Percentiles rank a stretch among this genome's conserved stretches.
Evolutionary conservation across 2,797 vertebrate genomes (phyloP).

Genomic region (Xiphophorus birchmanni): DNA sequence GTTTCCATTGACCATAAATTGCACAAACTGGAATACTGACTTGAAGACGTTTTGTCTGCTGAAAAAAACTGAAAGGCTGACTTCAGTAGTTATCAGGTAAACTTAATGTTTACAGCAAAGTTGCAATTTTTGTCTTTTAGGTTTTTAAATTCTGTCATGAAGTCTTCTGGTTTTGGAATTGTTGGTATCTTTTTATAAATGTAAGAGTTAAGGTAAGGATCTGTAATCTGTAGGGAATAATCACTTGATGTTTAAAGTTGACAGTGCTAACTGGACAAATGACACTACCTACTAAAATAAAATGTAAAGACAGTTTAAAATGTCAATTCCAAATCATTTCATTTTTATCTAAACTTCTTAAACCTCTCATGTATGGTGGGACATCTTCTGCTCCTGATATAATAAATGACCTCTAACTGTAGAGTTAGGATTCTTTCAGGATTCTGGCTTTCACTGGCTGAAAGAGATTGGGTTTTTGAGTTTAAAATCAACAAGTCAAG

Average conservation of each 20-base stretch:
- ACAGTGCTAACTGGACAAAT: neutral
- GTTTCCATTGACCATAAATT: too few relatives aligned
- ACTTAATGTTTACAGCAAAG: neutral
- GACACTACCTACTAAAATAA: too few relatives aligned
- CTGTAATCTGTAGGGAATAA: too few relatives aligned
- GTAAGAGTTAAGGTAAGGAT: too few relatives aligned
- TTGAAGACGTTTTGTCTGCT: neutral
- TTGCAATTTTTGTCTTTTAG: neutral
- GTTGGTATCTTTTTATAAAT: too few relatives aligned
- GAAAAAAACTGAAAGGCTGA: neutral
- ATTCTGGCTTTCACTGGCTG: neutral
- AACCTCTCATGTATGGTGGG: too few relatives aligned
- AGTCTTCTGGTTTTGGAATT: neutral
- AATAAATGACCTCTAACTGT: too few relatives aligned
- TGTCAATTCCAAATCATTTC: too few relatives aligned
- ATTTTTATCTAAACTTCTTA: too few relatives aligned
- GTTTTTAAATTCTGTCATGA: neutral
- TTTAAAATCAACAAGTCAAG: neutral
- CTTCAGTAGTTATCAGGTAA: neutral
- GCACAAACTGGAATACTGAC: neutral
- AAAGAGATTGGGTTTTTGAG: neutral
- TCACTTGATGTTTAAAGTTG: neutral
- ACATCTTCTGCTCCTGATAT: too few relatives aligned
- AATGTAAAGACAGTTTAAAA: too few relatives aligned
- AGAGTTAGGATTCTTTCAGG: too few relatives aligned